phyloP scores from a whole-genome alignment of 2,888 invertebrate species.

The Cordylochernes scorpioides region DNA sequence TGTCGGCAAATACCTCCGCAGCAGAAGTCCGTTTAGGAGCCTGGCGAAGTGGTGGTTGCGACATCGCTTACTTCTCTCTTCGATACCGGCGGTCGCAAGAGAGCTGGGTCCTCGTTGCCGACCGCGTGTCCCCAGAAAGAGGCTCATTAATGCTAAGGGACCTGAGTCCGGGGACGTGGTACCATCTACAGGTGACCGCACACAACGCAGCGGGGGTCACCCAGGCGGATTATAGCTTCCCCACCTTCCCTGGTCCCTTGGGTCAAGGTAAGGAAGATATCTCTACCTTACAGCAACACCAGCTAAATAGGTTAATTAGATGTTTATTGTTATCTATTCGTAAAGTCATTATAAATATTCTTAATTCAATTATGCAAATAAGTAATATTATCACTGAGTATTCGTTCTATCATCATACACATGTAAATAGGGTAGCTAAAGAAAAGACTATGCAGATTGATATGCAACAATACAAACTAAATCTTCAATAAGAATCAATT shows the following conservation, averaged over 20 bases:
- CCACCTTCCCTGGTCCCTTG: slow-evolving; percentile 15
- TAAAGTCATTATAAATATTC: no score
- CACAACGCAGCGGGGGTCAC: slow-evolving; percentile 23
- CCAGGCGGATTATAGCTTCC: slow-evolving; percentile 20
- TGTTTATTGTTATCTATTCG: no score
- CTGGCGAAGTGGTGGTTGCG: slow-evolving; percentile 36
- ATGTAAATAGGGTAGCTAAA: no score
- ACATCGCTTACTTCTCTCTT: slow-evolving; percentile 19
- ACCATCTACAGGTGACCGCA: slow-evolving; percentile 22
- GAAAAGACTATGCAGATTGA: no score
- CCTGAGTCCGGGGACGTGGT: slow-evolving; percentile 21
- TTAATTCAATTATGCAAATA: no score
- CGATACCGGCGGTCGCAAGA: slow-evolving; percentile 16
- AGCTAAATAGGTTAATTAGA: no score
- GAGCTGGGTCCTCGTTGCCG: slow-evolving; percentile 40
- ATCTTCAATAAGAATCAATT: no score
- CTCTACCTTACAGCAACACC: no score
- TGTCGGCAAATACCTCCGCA: slow-evolving; percentile 68
- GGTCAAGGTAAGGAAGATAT: no score
- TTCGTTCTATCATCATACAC: no score
- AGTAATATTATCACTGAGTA: no score
- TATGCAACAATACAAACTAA: no score
- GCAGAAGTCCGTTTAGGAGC: slow-evolving; percentile 68
- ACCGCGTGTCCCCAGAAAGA: slow-evolving; percentile 4
- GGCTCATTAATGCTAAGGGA: slow-evolving; percentile 13